These are phyloP conservation scores for Aphelenchoides avenae DNA, from an alignment of 1,140 invertebrate species.

Conservation along the genomic window DNA sequence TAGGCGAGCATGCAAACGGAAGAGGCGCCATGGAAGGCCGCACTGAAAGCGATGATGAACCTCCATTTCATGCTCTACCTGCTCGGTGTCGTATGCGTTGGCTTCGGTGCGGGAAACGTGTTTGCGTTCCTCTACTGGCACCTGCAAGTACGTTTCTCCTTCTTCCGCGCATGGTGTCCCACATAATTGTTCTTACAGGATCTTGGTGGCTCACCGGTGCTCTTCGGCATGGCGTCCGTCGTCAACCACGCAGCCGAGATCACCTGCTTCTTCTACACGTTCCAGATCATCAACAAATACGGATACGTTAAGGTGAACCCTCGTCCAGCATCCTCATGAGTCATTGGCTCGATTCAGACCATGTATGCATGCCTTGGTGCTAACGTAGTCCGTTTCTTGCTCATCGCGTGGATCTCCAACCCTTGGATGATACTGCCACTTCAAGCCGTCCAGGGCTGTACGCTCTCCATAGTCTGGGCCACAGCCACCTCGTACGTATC, in stretches of 20 bases:
- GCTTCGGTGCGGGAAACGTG: conserved; percentile 95
- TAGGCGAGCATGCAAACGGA: conserved; percentile 25
- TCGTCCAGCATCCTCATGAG: not conserved
- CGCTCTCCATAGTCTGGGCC: conserved; percentile 35
- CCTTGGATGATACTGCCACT: conserved; percentile 42
- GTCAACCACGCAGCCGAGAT: conserved; percentile 99
- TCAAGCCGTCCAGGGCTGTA: conserved; percentile 37
- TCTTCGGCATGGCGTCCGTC: conserved; percentile 94
- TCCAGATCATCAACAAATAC: conserved; percentile 83
- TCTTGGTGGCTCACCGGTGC: conserved; percentile 86
- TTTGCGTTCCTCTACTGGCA: conserved; percentile 99
- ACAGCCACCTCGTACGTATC: conserved; percentile 47
- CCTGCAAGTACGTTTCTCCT: conserved; percentile 73
- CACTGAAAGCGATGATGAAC: conserved; percentile 81
- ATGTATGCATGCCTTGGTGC: conserved; percentile 40
- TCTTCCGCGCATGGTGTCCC: no score
- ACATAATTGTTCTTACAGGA: conserved; percentile 67
- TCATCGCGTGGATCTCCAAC: conserved; percentile 45
- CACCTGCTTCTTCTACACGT: conserved; percentile 95
- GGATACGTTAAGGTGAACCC: conserved; percentile 79
- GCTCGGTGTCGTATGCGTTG: conserved; percentile 96
- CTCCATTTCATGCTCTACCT: conserved; percentile 86
- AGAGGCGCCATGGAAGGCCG: conserved; percentile 69
- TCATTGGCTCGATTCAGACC: conserved; percentile 23
- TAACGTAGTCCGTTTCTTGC: conserved; percentile 40